Evolutionary conservation across 1,140 invertebrate genomes (phyloP).

Genomic region (Geopemphigus sp.): DNA sequence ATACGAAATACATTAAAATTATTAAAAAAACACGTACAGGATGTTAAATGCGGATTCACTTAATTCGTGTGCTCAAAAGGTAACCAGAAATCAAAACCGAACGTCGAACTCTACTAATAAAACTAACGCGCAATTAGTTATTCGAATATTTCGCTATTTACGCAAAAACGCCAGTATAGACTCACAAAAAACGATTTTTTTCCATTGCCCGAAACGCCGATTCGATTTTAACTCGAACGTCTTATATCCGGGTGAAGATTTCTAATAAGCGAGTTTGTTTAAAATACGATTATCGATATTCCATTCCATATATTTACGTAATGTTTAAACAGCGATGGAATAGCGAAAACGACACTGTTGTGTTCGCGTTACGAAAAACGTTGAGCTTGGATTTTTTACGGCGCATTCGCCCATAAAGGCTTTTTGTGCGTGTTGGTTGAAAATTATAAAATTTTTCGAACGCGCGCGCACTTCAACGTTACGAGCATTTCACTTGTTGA

Average conservation of each 20-base stretch:
- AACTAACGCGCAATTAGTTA: slow-evolving; percentile 15
- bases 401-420: not conserved
- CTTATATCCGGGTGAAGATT: no score
- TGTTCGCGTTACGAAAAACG: not conserved
- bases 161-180: not conserved
- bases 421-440: not conserved
- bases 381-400: not conserved
- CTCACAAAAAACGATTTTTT: not conserved
- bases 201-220: not conserved
- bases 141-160: not conserved
- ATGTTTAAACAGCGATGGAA: not conserved
- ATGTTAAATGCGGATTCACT: not conserved
- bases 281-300: not conserved
- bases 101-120: no score
- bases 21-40: not conserved
- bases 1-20: no score
- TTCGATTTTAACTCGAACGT: not conserved
- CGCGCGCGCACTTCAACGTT: not conserved
- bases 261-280: not conserved
- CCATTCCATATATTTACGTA: not conserved
- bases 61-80: no score
- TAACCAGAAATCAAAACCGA: no score
- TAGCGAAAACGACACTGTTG: no score
- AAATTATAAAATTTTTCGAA: slow-evolving; percentile 7
- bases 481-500: not conserved